Percentiles rank a stretch among this genome's conserved stretches.
phyloP scores from a whole-genome alignment of 2,113 vertebrate species.

The Oreochromis tanganicae region DNA sequence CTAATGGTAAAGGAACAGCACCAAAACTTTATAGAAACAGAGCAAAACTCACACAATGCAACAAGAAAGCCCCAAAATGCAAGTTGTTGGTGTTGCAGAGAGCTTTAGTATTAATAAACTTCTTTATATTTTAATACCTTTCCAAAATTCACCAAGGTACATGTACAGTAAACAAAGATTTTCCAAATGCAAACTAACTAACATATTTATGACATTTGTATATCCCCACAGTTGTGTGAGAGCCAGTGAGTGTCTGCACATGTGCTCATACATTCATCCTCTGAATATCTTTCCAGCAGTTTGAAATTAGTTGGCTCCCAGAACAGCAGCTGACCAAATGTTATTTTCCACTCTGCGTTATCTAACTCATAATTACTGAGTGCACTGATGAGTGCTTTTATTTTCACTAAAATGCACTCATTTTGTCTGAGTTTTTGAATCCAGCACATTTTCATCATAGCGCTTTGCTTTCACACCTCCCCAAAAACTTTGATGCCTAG shows the following conservation, averaged over 20 bases:
- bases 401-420: not conserved
- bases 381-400: not conserved
- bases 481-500: not conserved
- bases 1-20: not conserved
- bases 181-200: not conserved
- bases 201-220: not conserved
- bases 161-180: not conserved
- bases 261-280: not conserved
- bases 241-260: not conserved
- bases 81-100: not conserved
- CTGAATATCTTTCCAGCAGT: not conserved
- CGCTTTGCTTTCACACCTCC: not conserved
- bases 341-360: not conserved
- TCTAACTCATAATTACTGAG: not conserved
- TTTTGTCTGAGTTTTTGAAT: not conserved
- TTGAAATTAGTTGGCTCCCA: not conserved
- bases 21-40: not conserved
- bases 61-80: not conserved
- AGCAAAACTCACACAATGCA: not conserved
- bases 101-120: not conserved
- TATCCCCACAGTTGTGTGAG: not conserved
- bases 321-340: not conserved
- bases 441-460: not conserved
- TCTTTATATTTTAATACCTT: not conserved
- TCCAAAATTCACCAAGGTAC: not conserved